phyloP scores from a whole-genome alignment of 2,888 invertebrate genomes.

The Gerris lacustris region DNA sequence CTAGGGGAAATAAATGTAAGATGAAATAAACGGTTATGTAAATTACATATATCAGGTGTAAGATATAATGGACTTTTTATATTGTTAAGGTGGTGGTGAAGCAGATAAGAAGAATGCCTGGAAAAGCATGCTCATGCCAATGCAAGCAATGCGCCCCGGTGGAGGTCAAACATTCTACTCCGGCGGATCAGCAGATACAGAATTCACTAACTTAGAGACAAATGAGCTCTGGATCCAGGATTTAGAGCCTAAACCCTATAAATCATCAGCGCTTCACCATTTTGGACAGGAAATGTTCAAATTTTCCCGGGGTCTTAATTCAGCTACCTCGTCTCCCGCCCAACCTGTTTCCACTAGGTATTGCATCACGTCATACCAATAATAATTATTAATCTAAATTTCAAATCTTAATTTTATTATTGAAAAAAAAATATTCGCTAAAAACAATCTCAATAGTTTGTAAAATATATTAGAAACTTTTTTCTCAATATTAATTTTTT shows the following conservation, averaged over 20 bases:
- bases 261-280: constrained; percentile 73
- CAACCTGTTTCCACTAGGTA: constrained; percentile 16
- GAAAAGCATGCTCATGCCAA: neutral
- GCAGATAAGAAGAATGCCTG: constrained; percentile 9
- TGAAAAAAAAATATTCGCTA: too few relatives aligned
- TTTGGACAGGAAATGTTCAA: constrained; percentile 79
- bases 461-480: too few relatives aligned
- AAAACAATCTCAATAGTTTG: too few relatives aligned
- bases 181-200: constrained; percentile 59
- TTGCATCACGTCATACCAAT: too few relatives aligned
- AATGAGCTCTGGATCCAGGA: constrained; percentile 70
- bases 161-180: constrained; percentile 16
- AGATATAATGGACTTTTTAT: too few relatives aligned
- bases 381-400: too few relatives aligned
- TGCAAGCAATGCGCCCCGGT: neutral
- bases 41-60: too few relatives aligned
- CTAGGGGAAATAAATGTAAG: too few relatives aligned
- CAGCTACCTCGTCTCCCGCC: constrained; percentile 25
- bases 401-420: too few relatives aligned
- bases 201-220: constrained; percentile 68
- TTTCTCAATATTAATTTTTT: too few relatives aligned
- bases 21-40: too few relatives aligned
- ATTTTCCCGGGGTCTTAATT: constrained; percentile 62
- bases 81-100: constrained; percentile 3
- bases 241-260: constrained; percentile 54